Evolutionary conservation across 2,888 invertebrate genomes (phyloP).

Genomic region (Dynastes maya): DNA sequence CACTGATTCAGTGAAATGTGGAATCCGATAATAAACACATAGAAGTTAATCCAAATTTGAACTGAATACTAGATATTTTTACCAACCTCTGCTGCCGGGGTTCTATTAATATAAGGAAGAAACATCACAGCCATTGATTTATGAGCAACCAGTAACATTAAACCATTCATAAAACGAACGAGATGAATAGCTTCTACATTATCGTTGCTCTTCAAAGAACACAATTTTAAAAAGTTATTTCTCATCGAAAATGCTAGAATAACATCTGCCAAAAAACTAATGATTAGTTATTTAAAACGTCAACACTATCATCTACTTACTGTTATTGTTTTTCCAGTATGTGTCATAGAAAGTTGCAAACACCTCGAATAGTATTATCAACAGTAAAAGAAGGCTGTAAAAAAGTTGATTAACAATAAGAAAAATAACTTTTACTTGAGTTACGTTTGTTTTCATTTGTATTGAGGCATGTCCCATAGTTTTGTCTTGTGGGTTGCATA

Average conservation of each 20-base stretch:
- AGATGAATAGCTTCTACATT: conserved; percentile 80
- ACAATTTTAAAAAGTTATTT: conserved; percentile 74
- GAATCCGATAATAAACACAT: too few relatives aligned
- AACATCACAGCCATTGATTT: conserved; percentile 83
- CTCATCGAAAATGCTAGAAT: conserved; percentile 77
- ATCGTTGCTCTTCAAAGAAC: conserved; percentile 72
- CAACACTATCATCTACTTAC: conserved; percentile 58
- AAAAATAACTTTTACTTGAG: too few relatives aligned
- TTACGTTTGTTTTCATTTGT: too few relatives aligned
- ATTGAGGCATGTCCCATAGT: too few relatives aligned
- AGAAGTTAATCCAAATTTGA: too few relatives aligned
- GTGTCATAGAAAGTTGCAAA: conserved; percentile 64
- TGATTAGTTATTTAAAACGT: neutral
- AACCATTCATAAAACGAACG: conserved; percentile 77
- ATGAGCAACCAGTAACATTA: conserved; percentile 77
- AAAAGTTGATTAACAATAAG: conserved; percentile 46
- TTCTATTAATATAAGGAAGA: conserved; percentile 78
- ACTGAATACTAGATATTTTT: neutral
- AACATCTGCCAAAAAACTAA: conserved; percentile 70
- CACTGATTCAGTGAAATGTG: too few relatives aligned
- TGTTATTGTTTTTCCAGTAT: conserved; percentile 58
- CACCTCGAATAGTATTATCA: conserved; percentile 61
- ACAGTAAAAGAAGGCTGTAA: conserved; percentile 63
- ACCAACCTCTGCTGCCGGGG: conserved; percentile 77
- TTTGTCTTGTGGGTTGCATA: neutral